Conservation (phyloP, 2,797 vertebrate genomes). For the Sciaenops ocellatus region DNA sequence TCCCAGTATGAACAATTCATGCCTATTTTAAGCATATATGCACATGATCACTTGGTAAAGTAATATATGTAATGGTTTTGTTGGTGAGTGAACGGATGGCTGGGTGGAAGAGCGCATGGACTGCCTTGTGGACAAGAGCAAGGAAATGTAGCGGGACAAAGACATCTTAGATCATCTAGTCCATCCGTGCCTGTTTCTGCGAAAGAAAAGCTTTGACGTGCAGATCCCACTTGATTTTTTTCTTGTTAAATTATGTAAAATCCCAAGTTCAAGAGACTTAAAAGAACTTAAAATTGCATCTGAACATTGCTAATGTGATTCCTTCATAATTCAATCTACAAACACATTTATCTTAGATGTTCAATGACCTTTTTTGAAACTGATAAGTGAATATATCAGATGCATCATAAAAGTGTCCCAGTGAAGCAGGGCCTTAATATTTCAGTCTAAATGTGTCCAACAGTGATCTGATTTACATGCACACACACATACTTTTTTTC, state of each 20-base stretch:
- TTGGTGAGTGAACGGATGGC: conserved; percentile 14
- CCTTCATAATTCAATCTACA: conserved; percentile 75
- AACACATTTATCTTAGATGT: conserved; percentile 71
- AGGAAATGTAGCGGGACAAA: conserved; percentile 7
- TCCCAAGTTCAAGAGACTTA: conserved; percentile 72
- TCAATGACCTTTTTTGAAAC: conserved; percentile 70
- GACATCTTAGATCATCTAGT: conserved; percentile 27
- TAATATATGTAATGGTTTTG: conserved; percentile 11
- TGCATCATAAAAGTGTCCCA: conserved; percentile 61
- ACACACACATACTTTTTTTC: conserved; percentile 5
- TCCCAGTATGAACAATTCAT: conserved; percentile 68
- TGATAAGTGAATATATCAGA: conserved; percentile 67
- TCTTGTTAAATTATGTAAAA: conserved; percentile 78
- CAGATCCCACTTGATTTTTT: conserved; percentile 53
- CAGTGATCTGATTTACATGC: conserved; percentile 60
- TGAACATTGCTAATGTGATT: conserved; percentile 75
- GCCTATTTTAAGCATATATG: conserved; percentile 60
- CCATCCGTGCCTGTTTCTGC: conserved; percentile 34
- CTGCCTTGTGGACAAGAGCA: background rate
- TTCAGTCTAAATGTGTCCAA: conserved; percentile 59
- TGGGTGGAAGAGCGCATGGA: background rate
- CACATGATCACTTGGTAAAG: conserved; percentile 49
- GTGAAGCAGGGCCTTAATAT: conserved; percentile 70
- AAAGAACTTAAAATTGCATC: conserved; percentile 74
- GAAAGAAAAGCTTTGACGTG: conserved; percentile 33